Evolutionary conservation across 2,888 invertebrate species (phyloP).

Genomic region (Cordilura impudica): DNA sequence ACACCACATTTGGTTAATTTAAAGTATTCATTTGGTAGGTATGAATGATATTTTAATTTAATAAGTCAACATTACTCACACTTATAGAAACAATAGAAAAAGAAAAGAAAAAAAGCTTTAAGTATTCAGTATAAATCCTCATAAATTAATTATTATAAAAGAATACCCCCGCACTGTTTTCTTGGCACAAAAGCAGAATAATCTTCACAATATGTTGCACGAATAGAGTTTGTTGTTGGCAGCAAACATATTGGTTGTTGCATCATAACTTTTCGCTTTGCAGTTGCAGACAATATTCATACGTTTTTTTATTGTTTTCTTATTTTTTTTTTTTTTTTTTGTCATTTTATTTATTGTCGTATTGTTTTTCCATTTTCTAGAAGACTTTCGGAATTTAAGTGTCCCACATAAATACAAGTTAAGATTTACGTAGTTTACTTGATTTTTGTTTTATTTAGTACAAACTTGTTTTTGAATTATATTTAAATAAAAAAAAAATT

Average conservation of each 20-base stretch:
- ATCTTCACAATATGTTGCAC: slow-evolving; percentile 22
- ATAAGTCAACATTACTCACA: too few relatives aligned
- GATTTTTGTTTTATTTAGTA: background rate
- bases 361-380: background rate
- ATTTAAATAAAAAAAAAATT: background rate
- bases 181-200: background rate
- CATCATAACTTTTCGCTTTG: background rate
- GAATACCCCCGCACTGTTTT: background rate
- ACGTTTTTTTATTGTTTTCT: background rate
- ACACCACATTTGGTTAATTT: too few relatives aligned
- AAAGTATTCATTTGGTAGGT: too few relatives aligned
- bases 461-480: background rate
- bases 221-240: slow-evolving; percentile 1
- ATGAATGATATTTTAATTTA: too few relatives aligned
- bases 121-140: too few relatives aligned
- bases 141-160: too few relatives aligned
- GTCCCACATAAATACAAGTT: slow-evolving; percentile 22
- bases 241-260: background rate
- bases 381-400: slow-evolving; percentile 4
- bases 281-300: slow-evolving; percentile 18
- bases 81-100: too few relatives aligned
- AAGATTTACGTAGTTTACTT: slow-evolving; percentile 24
- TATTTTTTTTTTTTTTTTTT: background rate
- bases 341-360: background rate
- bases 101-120: too few relatives aligned